A percentile compares a stretch with the other conserved stretches of the same genome.
phyloP scores from a whole-genome alignment of 2,797 vertebrate genomes.

The Eulemur coronatus region DNA sequence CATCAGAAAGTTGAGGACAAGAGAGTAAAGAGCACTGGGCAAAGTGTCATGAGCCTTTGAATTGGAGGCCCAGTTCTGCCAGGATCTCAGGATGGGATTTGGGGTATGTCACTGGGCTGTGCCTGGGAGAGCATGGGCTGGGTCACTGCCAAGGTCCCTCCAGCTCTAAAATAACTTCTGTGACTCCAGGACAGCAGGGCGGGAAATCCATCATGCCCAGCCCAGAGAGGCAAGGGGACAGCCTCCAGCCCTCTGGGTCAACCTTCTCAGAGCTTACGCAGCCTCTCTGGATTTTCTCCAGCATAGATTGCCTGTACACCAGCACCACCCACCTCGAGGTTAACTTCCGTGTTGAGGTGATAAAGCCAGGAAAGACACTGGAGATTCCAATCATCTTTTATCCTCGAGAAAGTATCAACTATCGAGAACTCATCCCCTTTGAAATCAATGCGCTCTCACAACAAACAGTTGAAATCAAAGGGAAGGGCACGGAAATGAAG shows the following conservation, averaged over 20 bases:
- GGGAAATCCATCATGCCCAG: background rate
- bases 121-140: background rate
- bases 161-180: background rate
- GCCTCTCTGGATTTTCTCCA: slow-evolving; percentile 72
- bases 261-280: background rate
- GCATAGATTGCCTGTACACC: slow-evolving; percentile 88
- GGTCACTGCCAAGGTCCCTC: background rate
- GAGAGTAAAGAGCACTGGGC: background rate
- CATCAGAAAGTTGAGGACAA: background rate
- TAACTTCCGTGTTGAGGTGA: slow-evolving; percentile 80
- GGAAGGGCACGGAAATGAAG: slow-evolving; percentile 91
- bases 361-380: slow-evolving; percentile 84
- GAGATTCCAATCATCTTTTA: slow-evolving; percentile 89
- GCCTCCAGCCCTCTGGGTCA: background rate
- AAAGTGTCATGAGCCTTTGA: background rate
- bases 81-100: background rate
- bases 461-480: slow-evolving; percentile 87
- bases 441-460: slow-evolving; percentile 87
- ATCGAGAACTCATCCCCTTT: slow-evolving; percentile 89
- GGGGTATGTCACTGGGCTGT: background rate
- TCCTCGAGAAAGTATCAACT: slow-evolving; percentile 86
- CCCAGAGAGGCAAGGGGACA: background rate
- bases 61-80: background rate
- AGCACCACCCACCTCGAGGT: slow-evolving; percentile 86
- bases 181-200: background rate